Evolutionary conservation across 2,888 invertebrate species (phyloP).

Genomic region (Apodemia duryi): DNA sequence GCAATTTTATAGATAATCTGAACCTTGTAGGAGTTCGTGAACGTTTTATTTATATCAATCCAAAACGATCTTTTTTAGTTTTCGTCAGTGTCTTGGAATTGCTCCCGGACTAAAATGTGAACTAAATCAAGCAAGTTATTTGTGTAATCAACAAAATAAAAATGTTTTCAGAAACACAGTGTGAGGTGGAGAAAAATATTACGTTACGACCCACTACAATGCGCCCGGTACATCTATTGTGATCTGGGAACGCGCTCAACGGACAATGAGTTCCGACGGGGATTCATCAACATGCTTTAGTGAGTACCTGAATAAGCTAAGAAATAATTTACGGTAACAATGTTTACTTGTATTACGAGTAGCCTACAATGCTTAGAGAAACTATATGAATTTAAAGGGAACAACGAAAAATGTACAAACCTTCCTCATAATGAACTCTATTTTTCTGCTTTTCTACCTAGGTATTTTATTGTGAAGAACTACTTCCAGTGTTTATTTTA

Average conservation of each 20-base stretch:
- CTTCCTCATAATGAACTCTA: too few species aligned
- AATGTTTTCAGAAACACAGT: slow-evolving; percentile 49
- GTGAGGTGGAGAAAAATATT: slow-evolving; percentile 69
- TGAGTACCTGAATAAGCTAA: slow-evolving; percentile 41
- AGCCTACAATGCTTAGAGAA: background rate
- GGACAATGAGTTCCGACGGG: slow-evolving; percentile 46
- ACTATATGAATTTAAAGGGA: background rate
- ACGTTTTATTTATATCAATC: too few species aligned
- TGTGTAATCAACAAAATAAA: slow-evolving; percentile 9
- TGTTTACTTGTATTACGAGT: background rate
- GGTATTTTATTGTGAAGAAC: too few species aligned
- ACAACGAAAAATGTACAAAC: background rate
- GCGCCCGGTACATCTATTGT: slow-evolving; percentile 63
- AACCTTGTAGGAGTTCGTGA: too few species aligned
- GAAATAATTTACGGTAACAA: slow-evolving; percentile 14
- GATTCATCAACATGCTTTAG: slow-evolving; percentile 62
- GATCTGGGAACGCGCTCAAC: slow-evolving; percentile 50
- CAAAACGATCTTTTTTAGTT: too few species aligned
- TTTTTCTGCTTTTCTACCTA: too few species aligned
- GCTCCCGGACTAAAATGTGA: too few species aligned
- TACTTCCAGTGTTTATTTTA: too few species aligned
- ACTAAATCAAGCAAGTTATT: background rate
- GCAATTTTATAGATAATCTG: too few species aligned
- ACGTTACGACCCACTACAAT: slow-evolving; percentile 59
- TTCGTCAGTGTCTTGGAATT: too few species aligned